phyloP scores from a whole-genome alignment of 1,140 invertebrate genomes.

The Tetranychus cinnabarinus region DNA sequence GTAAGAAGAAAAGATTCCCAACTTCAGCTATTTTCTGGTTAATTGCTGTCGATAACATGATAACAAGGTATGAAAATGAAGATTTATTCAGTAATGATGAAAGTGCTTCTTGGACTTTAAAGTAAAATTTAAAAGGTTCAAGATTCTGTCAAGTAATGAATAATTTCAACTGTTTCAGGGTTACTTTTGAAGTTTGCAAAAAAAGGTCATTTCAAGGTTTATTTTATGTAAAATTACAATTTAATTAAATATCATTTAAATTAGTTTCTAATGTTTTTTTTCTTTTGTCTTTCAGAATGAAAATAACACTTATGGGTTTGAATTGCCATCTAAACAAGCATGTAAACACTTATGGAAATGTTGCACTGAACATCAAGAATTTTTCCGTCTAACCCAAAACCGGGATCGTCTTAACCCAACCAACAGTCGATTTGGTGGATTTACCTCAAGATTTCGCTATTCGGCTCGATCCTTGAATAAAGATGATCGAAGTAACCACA shows the following conservation, averaged over 20 bases:
- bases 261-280: not conserved
- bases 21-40: too few species aligned
- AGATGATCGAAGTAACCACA: not conserved
- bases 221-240: not conserved
- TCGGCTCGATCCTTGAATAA: not conserved
- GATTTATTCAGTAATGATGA: too few species aligned
- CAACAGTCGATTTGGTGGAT: not conserved
- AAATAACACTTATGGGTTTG: conserved; percentile 81
- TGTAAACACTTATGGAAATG: conserved; percentile 99
- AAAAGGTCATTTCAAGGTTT: not conserved
- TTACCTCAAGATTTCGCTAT: not conserved
- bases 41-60: too few species aligned
- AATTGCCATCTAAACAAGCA: conserved; percentile 83
- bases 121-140: too few species aligned
- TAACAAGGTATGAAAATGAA: too few species aligned
- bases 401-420: not conserved
- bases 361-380: conserved; percentile 94
- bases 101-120: too few species aligned
- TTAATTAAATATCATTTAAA: not conserved
- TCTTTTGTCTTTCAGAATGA: conserved; percentile 42
- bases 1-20: too few species aligned
- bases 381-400: conserved; percentile 51
- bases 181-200: too few species aligned
- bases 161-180: too few species aligned
- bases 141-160: too few species aligned